Evolutionary conservation across 2,113 vertebrate species (phyloP).

Genomic region (Piaya cayana): DNA sequence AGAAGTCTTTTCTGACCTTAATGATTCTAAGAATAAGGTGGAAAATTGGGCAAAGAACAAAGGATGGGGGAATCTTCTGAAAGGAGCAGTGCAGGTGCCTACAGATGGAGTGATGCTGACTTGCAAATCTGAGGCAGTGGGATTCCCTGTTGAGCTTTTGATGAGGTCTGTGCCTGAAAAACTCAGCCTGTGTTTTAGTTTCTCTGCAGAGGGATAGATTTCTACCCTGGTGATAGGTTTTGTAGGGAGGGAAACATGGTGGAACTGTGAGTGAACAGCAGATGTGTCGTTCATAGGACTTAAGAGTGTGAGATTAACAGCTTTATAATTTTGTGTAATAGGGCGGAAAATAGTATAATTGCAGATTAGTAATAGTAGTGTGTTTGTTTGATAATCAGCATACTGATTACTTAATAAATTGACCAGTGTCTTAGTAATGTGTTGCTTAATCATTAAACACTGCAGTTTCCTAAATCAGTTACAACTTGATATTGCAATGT

Average conservation of each 20-base stretch:
- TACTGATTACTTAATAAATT: neutral
- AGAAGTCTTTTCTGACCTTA: too few relatives aligned
- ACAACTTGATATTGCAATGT: neutral
- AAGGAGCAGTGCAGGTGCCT: neutral
- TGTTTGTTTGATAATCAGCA: neutral
- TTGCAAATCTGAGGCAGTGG: rapidly evolving
- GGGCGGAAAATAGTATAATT: neutral
- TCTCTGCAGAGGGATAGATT: neutral
- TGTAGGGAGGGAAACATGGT: neutral
- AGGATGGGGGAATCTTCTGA: neutral
- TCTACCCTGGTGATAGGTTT: neutral
- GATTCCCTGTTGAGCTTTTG: neutral
- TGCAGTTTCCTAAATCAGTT: neutral
- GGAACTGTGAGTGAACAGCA: neutral
- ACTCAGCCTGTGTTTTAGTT: too few relatives aligned
- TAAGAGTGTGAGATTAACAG: neutral
- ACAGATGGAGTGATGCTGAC: neutral
- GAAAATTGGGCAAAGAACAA: neutral
- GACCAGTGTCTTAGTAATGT: neutral
- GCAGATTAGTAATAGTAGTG: neutral
- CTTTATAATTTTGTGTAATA: neutral
- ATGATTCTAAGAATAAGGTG: neutral
- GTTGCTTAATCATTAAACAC: neutral
- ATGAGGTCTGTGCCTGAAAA: neutral
- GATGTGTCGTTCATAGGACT: neutral